Base-by-base conservation (phyloP, 2,797 vertebrate genomes). In the Arrhamphus sclerolepis region DNA sequence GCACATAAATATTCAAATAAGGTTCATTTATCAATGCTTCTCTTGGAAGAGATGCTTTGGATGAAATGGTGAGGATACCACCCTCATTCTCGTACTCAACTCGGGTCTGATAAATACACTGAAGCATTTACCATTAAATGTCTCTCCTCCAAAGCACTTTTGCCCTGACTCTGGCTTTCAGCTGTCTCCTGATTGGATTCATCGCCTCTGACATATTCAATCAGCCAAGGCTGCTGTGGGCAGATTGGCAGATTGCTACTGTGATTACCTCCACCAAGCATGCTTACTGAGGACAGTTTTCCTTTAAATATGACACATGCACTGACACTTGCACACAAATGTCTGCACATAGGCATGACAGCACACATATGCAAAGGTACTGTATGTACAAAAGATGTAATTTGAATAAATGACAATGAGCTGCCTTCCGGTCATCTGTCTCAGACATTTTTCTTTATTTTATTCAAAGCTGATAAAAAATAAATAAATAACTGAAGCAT, bases 1-100 rank as follows among this genome's bases (percentile, higher is more conserved):
- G 84, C 72, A 75, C 72, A 76, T 93, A 89, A 81, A 91, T 89
- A 87, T 91, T 88, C 84, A 92, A 88, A 90, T 86, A 79, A 92
- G 87, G 84, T 88, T 89, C 84, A 84, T 78, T 88, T 88, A 78
- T 89, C 88, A 84, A 21, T 77, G 87, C 80, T 83, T 82, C 86
- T 75, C 71, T 77, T 74, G 84, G 82, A 86, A 56, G 72, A 79
- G 75, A 84, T 77, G 73, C 79, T 80, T 73, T 70, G 75, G 83
- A 83, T 78, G 77, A 87, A 85, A 89, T 81, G 74, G 77, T 20
- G 42, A 77, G 55, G 80, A 71, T 53, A n/a, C 62, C 48, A 7
- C 53, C 50, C 50, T 56, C 57, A 56, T 72, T 73, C 72, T 66
- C 65, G 70, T 57, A 51, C 54, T 72, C 66, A 68, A 68, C 62